phyloP scores from a whole-genome alignment of 2,113 vertebrate species.

The Synchiropus splendidus region DNA sequence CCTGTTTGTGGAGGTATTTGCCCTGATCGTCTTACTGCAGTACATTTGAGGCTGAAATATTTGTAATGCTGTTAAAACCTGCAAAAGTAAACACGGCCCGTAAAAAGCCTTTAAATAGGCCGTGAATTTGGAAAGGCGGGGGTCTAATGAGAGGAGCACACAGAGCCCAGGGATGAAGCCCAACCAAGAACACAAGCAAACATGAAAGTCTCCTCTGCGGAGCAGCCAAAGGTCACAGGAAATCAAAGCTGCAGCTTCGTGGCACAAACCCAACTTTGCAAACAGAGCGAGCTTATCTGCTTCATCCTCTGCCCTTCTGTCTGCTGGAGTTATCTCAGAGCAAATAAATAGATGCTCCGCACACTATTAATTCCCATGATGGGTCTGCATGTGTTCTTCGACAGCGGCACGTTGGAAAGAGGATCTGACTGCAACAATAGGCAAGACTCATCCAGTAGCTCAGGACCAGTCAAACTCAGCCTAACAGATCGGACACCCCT shows the following conservation, averaged over 20 bases:
- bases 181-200: slow-evolving; percentile 26
- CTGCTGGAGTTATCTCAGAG: no score
- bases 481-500: no score
- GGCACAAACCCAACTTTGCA: slow-evolving; percentile 15
- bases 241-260: slow-evolving; percentile 23
- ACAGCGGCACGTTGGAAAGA: no score
- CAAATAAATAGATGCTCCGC: no score
- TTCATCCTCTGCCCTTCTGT: no score
- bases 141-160: slow-evolving; percentile 30
- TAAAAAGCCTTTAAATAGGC: slow-evolving; percentile 36
- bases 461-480: no score
- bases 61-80: slow-evolving; percentile 37
- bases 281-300: no score
- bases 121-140: slow-evolving; percentile 18
- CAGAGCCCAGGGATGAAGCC: slow-evolving; percentile 9
- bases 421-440: no score
- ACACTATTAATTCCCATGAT: no score
- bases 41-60: slow-evolving; percentile 34
- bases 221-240: slow-evolving; percentile 35
- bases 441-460: no score
- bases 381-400: no score
- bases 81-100: slow-evolving; percentile 29
- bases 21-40: slow-evolving; percentile 12
- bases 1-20: slow-evolving; percentile 17
- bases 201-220: slow-evolving; percentile 9